A percentile compares a stretch with the other conserved stretches of the same genome.
Evolutionary conservation across 2,888 invertebrate species (phyloP).

Genomic region (Augochlorella aurata): DNA sequence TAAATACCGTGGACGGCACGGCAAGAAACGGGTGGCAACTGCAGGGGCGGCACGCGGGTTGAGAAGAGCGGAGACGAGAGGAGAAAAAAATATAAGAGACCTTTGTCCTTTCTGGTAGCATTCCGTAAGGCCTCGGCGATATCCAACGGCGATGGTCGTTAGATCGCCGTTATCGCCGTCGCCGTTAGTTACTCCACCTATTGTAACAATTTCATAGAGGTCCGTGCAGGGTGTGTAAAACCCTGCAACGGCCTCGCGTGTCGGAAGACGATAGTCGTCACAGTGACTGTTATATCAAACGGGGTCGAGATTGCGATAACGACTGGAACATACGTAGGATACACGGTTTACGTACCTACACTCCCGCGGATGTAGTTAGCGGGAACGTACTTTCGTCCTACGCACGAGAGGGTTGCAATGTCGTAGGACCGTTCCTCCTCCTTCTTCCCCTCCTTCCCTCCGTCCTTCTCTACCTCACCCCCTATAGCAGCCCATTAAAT

Average conservation of each 20-base stretch:
- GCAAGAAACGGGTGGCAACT: not conserved
- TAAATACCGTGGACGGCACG: not conserved
- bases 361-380: slow-evolving; percentile 56
- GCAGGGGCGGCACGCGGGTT: not conserved
- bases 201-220: slow-evolving; percentile 71
- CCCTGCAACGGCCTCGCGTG: slow-evolving; percentile 75
- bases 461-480: not conserved
- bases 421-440: slow-evolving; percentile 54
- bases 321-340: slow-evolving; percentile 75
- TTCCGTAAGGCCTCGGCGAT: slow-evolving; percentile 37
- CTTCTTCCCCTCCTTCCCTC: not conserved
- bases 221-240: slow-evolving; percentile 63
- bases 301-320: slow-evolving; percentile 77
- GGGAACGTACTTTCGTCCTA: slow-evolving; percentile 64
- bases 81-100: not conserved
- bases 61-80: not conserved
- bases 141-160: slow-evolving; percentile 56
- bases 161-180: slow-evolving; percentile 65
- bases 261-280: slow-evolving; percentile 79
- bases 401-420: slow-evolving; percentile 61
- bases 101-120: slow-evolving; percentile 43
- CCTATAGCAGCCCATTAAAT: slow-evolving; percentile 1
- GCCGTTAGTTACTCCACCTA: slow-evolving; percentile 68
- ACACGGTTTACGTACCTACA: slow-evolving; percentile 70
- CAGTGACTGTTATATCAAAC: slow-evolving; percentile 80